A percentile compares a stretch with the other conserved stretches of the same genome.
phyloP scores from a whole-genome alignment of 92 coral and sea anemone species.

The Metridium senile region DNA sequence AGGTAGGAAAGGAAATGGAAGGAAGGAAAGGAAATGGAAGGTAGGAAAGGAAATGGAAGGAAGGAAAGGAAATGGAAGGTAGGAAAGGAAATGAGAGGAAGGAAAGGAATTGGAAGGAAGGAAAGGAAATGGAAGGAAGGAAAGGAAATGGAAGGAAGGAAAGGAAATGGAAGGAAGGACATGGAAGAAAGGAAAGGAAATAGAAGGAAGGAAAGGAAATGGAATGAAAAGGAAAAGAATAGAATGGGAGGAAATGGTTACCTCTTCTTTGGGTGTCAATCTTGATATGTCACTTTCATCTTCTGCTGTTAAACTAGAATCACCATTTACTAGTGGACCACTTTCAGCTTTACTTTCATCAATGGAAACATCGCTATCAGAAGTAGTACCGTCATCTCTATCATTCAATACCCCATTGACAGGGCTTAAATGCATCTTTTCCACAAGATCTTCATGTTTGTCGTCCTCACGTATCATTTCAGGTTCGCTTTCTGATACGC shows the following conservation, averaged over 20 bases:
- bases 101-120: no score
- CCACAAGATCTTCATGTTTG: conserved; percentile 1
- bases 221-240: neutral
- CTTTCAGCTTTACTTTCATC: conserved; percentile 1
- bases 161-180: no score
- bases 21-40: no score
- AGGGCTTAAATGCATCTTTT: neutral
- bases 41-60: no score
- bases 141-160: no score
- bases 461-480: neutral
- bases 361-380: conserved; percentile 9
- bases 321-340: neutral
- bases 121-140: no score
- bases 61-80: no score
- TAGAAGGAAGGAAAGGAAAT: no score
- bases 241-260: neutral
- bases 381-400: neutral
- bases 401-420: neutral
- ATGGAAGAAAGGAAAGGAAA: no score
- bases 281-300: conserved; percentile 2
- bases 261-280: conserved; percentile 62
- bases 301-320: conserved; percentile 8
- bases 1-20: no score
- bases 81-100: no score
- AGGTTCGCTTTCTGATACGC: conserved; percentile 4